These are phyloP conservation scores for Oncorhynchus keta DNA, from an alignment of 2,113 vertebrate genomes.

Conservation along the genomic window DNA sequence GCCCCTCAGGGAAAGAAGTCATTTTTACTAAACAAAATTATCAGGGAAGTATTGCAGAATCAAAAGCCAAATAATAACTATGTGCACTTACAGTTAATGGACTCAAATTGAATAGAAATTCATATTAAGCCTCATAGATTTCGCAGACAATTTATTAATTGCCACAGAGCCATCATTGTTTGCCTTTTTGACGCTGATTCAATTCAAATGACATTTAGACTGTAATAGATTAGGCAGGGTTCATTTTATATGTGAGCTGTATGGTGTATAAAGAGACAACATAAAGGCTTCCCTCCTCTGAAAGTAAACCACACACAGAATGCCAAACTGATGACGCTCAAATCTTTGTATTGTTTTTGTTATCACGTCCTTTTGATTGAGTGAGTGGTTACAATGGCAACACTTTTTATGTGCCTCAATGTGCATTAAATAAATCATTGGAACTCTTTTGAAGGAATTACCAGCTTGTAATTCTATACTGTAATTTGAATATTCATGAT, in stretches of 20 bases:
- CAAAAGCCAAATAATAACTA: conserved; percentile 91
- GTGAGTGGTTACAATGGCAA: conserved; percentile 46
- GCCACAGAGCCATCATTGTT: conserved; percentile 97
- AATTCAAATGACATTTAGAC: conserved; percentile 95
- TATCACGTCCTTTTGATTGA: conserved; percentile 33
- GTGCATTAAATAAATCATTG: conserved; percentile 57
- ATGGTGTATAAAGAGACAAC: conserved; percentile 68
- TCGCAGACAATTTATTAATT: conserved; percentile 99
- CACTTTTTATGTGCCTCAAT: conserved; percentile 41
- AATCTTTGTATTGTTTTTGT: conserved; percentile 4
- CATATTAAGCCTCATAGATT: conserved; percentile 99
- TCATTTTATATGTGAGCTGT: conserved; percentile 72
- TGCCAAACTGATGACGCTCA: neutral
- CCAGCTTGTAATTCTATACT: conserved; percentile 55
- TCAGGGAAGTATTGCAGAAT: conserved; percentile 92
- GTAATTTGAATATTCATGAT: conserved; percentile 43
- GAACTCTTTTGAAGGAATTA: conserved; percentile 62
- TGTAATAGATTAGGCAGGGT: conserved; percentile 82
- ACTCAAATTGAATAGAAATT: conserved; percentile 96
- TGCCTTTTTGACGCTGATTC: conserved; percentile 97
- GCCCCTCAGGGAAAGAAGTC: neutral
- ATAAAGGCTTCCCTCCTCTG: conserved; percentile 49
- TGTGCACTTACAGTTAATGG: conserved; percentile 96
- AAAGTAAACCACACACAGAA: conserved; percentile 28
- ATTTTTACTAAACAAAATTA: conserved; percentile 88